Base-by-base conservation (phyloP, 1,140 invertebrate genomes). In the Bilobella aurantiaca region DNA sequence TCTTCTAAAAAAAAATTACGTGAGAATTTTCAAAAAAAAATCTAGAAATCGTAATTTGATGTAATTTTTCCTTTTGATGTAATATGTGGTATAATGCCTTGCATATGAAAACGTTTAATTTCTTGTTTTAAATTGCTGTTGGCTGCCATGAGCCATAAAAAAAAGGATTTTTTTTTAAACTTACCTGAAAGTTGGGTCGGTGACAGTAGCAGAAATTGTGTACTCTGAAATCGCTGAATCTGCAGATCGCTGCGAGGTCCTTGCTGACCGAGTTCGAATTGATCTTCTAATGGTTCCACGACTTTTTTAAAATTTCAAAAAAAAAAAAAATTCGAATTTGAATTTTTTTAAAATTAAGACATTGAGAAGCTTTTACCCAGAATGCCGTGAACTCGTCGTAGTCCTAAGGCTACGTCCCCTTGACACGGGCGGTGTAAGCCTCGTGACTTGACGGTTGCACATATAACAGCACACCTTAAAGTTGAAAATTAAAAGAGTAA, bases 381-480 rank as follows among this genome's bases (percentile, higher is more conserved):
- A 42, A 57, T 61, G 30, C 25, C 47, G 47, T 31, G 57, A 60
- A n/a, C n/a, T n/a, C 1, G 64, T n/a, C 1, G 63, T 31, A 3
- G 63, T 25, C 32, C 58, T 57, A 72, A 70, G 14, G 67, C 37
- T 47, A 65, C 63, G 14, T 62, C 12, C 49, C 49, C 49, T 53
- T 53, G 49, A 53, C 49, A 53, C 34, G 34, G 72, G 66, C 56
- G 73, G 62, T 74, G 81, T 77, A 14, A 80, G 77, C 56, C 82
- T 87, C 28, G 42, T 53, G 0, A 88, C 86, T 30, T 85, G 85
- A 49, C 87, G 83, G 0, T 89, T 91, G 76, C 90, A 93, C 49
- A 90, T 83, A 75, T 90, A 93, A 74, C 91, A 94, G 73, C 90
- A 93, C 8, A 72, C 65, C 70, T 71, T n/a, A n/a, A n/a, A n/a